These are phyloP conservation scores for Mormyrops attenuatus DNA, from an alignment of 2,797 vertebrate genomes.

Conservation along the genomic window DNA sequence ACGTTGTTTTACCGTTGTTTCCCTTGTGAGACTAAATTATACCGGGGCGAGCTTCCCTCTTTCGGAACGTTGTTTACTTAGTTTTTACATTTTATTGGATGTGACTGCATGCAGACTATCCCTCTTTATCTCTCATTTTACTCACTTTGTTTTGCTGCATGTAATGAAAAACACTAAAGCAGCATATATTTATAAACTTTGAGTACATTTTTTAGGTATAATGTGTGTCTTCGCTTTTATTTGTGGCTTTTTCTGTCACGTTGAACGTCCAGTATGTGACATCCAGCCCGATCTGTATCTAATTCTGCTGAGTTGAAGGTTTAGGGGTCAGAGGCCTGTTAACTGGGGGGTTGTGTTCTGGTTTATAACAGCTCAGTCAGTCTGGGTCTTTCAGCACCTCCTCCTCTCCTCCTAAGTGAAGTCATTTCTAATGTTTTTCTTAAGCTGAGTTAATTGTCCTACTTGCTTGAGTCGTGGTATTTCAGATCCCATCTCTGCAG, in stretches of 20 bases:
- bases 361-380: background rate
- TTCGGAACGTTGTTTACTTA: background rate
- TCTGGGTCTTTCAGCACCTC: conserved; percentile 23
- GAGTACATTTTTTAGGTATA: background rate
- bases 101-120: background rate
- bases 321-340: background rate
- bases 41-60: background rate
- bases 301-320: background rate
- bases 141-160: background rate
- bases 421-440: conserved; percentile 50
- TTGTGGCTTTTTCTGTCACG: background rate
- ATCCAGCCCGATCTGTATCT: background rate
- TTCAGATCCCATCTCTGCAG: conserved; percentile 39
- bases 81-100: background rate
- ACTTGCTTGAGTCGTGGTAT: conserved; percentile 43
- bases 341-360: background rate
- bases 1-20: background rate
- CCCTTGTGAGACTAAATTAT: background rate
- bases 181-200: background rate
- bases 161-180: background rate
- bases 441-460: conserved; percentile 54
- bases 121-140: background rate
- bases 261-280: background rate
- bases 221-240: background rate
- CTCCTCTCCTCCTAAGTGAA: conserved; percentile 27